phyloP scores from a whole-genome alignment of 2,797 vertebrate species.

The Amblyraja radiata region DNA sequence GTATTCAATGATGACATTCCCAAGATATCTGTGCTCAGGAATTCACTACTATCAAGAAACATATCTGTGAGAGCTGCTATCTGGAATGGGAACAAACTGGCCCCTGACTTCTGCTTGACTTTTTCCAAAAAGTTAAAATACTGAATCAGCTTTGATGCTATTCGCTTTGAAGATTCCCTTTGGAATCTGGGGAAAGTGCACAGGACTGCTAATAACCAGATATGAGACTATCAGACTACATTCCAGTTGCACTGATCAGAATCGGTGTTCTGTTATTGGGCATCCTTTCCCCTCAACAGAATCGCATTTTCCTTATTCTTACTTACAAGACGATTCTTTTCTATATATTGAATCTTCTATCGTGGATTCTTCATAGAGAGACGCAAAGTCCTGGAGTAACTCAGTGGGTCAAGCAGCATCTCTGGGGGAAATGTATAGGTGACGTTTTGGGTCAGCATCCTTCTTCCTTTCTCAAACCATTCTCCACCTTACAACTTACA shows the following conservation, averaged over 20 bases:
- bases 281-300: background rate
- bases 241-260: background rate
- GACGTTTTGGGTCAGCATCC: too few species aligned
- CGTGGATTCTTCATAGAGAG: too few species aligned
- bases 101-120: background rate
- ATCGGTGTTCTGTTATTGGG: background rate
- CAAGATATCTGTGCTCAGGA: background rate
- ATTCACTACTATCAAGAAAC: slow-evolving; percentile 8
- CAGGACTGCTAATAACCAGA: background rate
- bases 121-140: background rate
- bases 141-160: slow-evolving; percentile 1
- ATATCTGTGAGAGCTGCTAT: background rate
- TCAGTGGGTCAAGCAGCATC: too few species aligned
- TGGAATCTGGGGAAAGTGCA: background rate
- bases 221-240: background rate
- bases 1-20: background rate
- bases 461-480: background rate
- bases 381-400: too few species aligned
- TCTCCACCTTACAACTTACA: background rate
- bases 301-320: background rate
- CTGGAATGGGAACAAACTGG: background rate
- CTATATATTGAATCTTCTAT: background rate
- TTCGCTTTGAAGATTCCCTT: slow-evolving; percentile 31
- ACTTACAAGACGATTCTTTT: background rate
- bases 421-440: too few species aligned